Conservation (phyloP, 2,113 vertebrate species). For the Narcine bancroftii region DNA sequence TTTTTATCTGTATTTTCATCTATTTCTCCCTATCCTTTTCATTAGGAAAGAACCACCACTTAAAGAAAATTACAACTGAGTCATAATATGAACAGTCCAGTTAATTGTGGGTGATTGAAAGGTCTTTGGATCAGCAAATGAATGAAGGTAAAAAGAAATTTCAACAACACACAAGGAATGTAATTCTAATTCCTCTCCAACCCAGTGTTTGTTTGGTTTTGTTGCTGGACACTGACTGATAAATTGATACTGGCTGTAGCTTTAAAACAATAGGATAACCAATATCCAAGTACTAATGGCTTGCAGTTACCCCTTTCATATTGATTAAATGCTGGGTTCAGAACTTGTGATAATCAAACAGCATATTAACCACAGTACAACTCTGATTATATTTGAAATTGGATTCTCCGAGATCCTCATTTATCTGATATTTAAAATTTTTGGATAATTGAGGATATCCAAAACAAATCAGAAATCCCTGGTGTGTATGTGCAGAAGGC, state of each 20-base stretch:
- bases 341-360: background rate
- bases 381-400: too few species aligned
- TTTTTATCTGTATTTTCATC: background rate
- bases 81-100: background rate
- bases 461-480: too few species aligned
- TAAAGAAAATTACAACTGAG: background rate
- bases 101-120: background rate
- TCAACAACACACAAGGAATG: background rate
- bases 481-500: too few species aligned
- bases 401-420: too few species aligned
- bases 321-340: background rate
- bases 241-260: background rate
- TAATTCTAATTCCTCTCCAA: background rate
- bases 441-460: too few species aligned
- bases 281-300: background rate
- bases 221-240: background rate
- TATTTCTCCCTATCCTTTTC: background rate
- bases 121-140: background rate
- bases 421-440: too few species aligned
- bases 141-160: constrained; percentile 1
- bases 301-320: background rate
- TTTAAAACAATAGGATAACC: background rate
- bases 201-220: background rate
- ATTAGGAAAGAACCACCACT: background rate
- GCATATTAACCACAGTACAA: background rate